Conservation (phyloP, 2,888 invertebrate genomes). For the Clitarchus hookeri region DNA sequence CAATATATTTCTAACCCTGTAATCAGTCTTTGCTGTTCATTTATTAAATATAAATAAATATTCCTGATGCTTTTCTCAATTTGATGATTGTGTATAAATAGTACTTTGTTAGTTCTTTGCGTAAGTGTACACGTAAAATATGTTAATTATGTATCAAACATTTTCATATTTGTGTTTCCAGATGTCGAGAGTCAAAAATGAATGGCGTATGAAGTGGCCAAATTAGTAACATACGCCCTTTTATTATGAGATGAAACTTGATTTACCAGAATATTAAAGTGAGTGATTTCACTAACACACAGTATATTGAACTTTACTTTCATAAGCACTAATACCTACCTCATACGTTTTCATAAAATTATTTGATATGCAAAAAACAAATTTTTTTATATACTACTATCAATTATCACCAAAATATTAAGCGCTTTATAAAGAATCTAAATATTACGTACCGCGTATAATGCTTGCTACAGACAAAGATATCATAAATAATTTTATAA, state of each 20-base stretch:
- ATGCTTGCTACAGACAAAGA: too few relatives aligned
- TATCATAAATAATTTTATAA: too few relatives aligned
- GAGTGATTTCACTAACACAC: neutral
- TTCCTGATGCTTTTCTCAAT: neutral
- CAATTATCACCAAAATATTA: too few relatives aligned
- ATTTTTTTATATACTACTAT: too few relatives aligned
- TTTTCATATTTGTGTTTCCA: slow-evolving; percentile 6
- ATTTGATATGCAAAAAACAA: too few relatives aligned
- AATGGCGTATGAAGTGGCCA: neutral
- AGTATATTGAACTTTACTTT: neutral
- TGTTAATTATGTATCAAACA: neutral
- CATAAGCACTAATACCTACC: neutral
- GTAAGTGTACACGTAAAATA: neutral
- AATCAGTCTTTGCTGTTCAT: slow-evolving; percentile 7
- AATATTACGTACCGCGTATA: too few relatives aligned
- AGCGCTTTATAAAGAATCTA: too few relatives aligned
- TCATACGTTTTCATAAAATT: neutral
- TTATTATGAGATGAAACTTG: neutral
- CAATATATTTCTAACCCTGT: neutral
- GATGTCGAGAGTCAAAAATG: neutral
- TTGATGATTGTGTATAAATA: neutral
- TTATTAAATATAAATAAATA: neutral
- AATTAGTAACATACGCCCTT: neutral
- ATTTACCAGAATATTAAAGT: neutral
- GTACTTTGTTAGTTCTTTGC: neutral